Evolutionary conservation across 2,797 vertebrate genomes (phyloP).

Genomic region (Girardinus metallicus): DNA sequence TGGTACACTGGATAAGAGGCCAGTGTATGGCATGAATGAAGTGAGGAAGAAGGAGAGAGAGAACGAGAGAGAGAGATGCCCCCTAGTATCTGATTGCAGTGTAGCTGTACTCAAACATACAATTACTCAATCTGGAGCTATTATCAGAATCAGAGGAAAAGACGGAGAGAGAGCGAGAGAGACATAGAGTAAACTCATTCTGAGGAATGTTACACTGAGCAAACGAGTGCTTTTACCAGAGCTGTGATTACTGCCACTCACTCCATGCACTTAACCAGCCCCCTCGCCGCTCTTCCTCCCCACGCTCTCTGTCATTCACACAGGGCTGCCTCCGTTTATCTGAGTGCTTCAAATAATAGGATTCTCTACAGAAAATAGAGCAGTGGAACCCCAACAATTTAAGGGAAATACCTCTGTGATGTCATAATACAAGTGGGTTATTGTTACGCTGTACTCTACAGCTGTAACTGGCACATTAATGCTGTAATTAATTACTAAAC

Average conservation of each 20-base stretch:
- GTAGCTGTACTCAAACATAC: conserved; percentile 81
- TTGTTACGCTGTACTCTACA: conserved; percentile 19
- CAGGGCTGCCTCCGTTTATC: conserved; percentile 61
- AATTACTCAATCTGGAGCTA: conserved; percentile 85
- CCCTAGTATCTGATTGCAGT: conserved; percentile 79
- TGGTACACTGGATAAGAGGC: conserved; percentile 43
- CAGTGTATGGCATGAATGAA: conserved; percentile 65
- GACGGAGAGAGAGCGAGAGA: conserved; percentile 53
- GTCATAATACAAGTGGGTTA: conserved; percentile 34
- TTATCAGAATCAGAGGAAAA: conserved; percentile 75
- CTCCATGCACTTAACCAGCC: conserved; percentile 80
- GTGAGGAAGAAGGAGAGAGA: conserved; percentile 34
- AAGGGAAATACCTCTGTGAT: conserved; percentile 62
- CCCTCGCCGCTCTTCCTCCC: conserved; percentile 62
- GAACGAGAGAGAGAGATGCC: conserved; percentile 46
- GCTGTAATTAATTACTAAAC: too few species aligned
- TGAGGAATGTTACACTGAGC: conserved; percentile 64
- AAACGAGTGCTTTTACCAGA: conserved; percentile 80
- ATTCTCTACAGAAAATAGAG: conserved; percentile 61
- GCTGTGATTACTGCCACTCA: conserved; percentile 83
- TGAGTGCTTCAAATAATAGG: conserved; percentile 75
- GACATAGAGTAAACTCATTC: conserved; percentile 59
- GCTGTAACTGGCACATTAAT: too few species aligned
- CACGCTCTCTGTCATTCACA: conserved; percentile 71
- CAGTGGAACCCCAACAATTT: conserved; percentile 62